Evolutionary conservation across 2,113 vertebrate species (phyloP), one percentile per base, ranked within the genome.

Genomic region (Sapayoa aenigma): DNA sequence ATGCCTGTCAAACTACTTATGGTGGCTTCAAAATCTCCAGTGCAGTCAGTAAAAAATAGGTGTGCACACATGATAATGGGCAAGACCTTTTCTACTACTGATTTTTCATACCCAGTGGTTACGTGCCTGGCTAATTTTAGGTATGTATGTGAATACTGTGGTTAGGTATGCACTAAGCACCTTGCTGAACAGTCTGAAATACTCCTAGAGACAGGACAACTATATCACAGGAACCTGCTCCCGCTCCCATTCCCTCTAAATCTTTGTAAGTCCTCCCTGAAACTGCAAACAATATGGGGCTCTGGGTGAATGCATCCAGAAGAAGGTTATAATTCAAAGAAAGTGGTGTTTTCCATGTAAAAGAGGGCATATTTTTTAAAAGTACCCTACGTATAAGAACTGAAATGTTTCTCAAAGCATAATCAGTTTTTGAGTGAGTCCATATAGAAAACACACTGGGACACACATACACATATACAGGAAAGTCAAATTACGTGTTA

Each of bases 81-180:
- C 41, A 83, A 69, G 72, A 37, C 28, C 59, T 90, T 79, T 39
- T 53, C 59, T 47, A 21, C 6, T 55, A n/a, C n/a, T 25, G 63
- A 21, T 33, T 94, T 85, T 74, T 94, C 82, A 66, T 76, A 83
- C 14, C 63, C 85, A 28, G 55, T 74, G 68, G 50, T 88, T 80
- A 80, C 41, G 75, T 72, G 52, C 72, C 80, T 77, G 56, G 55
- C 76, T 94, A 94, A 93, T 88, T 96, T 93, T 86, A 96, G 93
- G 52, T 35, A 50, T 5, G 53, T 44, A 49, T 24, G 62, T 84
- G 93, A 93, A 76, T 25, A 37, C n/a, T n/a, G 47, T 63, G 69
- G 39, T 86, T 89, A 68, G 85, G 65, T 80, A 78, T 78, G 85
- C 65, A 72, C 60, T 46, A 63, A 93, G 78, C 39, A 85, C 63